Evolutionary conservation across 92 coral and sea anemone species (phyloP).

Genomic region (Umimayanthus chanpuru): DNA sequence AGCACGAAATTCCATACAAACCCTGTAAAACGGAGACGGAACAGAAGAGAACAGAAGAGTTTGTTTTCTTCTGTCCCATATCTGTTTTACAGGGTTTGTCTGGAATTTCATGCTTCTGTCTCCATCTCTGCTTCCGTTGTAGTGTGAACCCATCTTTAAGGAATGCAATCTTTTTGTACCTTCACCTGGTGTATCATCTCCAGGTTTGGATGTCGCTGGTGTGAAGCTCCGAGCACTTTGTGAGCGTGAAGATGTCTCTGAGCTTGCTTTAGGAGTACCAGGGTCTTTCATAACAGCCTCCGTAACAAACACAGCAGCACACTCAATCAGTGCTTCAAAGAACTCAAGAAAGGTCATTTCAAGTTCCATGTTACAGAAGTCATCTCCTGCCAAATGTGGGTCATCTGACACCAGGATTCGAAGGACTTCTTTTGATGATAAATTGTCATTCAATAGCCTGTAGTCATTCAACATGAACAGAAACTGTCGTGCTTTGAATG

Average conservation of each 20-base stretch:
- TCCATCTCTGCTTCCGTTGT: no score
- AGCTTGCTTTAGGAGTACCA: conserved; percentile 71
- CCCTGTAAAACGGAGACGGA: no score
- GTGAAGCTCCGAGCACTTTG: conserved; percentile 85
- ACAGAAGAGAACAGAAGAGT: no score
- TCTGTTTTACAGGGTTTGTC: no score
- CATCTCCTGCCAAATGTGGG: conserved; percentile 84
- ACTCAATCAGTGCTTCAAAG: conserved; percentile 86
- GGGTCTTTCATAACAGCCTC: conserved; percentile 79
- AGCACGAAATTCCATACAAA: no score
- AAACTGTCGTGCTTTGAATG: conserved; percentile 84
- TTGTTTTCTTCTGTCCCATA: no score
- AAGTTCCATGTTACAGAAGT: conserved; percentile 85
- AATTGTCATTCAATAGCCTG: conserved; percentile 69
- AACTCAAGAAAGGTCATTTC: conserved; percentile 97
- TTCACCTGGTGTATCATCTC: conserved; percentile 77
- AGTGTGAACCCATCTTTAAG: no score
- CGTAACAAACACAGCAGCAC: conserved; percentile 89
- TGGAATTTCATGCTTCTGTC: no score
- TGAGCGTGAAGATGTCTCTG: conserved; percentile 78
- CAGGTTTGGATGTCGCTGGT: conserved; percentile 82
- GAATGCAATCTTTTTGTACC: conserved; percentile 41
- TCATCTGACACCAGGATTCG: conserved; percentile 73
- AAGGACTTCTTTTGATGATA: conserved; percentile 85
- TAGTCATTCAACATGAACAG: conserved; percentile 85